Conservation (phyloP, 2,888 invertebrate genomes). For the Polietes domitor region DNA sequence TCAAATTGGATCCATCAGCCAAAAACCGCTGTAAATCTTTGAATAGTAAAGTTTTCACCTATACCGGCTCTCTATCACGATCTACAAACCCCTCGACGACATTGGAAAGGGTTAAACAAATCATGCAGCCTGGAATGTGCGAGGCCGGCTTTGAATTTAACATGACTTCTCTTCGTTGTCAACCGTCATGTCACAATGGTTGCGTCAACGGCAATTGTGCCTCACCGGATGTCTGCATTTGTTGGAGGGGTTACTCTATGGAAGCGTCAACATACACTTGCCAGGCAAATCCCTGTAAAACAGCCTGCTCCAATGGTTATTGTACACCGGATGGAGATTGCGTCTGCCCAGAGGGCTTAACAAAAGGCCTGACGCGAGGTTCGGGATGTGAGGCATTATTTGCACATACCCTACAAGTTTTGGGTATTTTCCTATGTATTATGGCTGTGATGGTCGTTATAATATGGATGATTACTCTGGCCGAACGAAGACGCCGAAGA, state of each 20-base stretch:
- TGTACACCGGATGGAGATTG: constrained; percentile 1
- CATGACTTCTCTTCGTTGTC: neutral
- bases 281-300: neutral
- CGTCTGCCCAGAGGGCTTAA: constrained; percentile 5
- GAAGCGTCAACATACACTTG: neutral
- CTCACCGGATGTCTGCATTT: constrained; percentile 10
- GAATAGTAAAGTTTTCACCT: neutral
- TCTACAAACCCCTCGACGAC: neutral
- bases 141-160: neutral
- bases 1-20: neutral
- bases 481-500: constrained; percentile 1
- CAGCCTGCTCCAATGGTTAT: neutral
- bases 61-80: neutral
- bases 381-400: constrained; percentile 7
- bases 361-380: neutral
- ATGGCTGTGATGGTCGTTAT: neutral
- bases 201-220: constrained; percentile 15
- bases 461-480: constrained; percentile 2
- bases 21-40: neutral
- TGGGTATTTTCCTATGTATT: neutral
- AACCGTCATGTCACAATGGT: constrained; percentile 2
- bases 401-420: neutral
- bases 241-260: neutral
- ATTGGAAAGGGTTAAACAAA: neutral
- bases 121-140: neutral